Percentiles rank a stretch among this genome's conserved stretches.
phyloP scores from a whole-genome alignment of 2,113 vertebrate species.

The Syrrhaptes paradoxus region DNA sequence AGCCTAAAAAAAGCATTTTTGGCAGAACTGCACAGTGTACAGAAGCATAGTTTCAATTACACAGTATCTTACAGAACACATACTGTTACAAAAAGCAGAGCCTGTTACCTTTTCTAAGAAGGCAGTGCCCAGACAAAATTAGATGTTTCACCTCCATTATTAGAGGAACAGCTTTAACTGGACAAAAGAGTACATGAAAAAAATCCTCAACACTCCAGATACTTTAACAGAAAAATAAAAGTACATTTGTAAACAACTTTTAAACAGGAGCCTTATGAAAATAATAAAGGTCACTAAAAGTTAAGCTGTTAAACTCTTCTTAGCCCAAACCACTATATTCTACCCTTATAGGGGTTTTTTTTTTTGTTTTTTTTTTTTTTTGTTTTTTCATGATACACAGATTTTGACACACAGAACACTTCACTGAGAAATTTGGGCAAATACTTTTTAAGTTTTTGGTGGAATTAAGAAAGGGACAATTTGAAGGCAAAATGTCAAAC shows the following conservation, averaged over 20 bases:
- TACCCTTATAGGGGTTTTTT: neutral
- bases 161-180: constrained; percentile 25
- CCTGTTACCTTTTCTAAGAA: constrained; percentile 14
- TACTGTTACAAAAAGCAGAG: constrained; percentile 54
- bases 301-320: constrained; percentile 35
- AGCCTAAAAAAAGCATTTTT: constrained; percentile 58
- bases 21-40: constrained; percentile 62
- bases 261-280: constrained; percentile 42
- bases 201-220: constrained; percentile 11
- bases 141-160: constrained; percentile 11
- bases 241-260: constrained; percentile 65
- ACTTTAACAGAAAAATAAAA: constrained; percentile 51
- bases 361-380: neutral
- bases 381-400: neutral
- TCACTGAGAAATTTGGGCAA: neutral
- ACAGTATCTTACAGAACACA: constrained; percentile 67
- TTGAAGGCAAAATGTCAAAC: neutral
- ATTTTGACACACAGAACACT: neutral
- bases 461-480: neutral
- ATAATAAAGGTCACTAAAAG: neutral
- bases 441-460: neutral
- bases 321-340: neutral
- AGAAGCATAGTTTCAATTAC: constrained; percentile 63
- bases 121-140: constrained; percentile 7
- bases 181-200: constrained; percentile 36